Evolutionary conservation across 2,888 invertebrate genomes (phyloP), one percentile per base, ranked within the genome.

Genomic region (Microdon myrmicae): DNA sequence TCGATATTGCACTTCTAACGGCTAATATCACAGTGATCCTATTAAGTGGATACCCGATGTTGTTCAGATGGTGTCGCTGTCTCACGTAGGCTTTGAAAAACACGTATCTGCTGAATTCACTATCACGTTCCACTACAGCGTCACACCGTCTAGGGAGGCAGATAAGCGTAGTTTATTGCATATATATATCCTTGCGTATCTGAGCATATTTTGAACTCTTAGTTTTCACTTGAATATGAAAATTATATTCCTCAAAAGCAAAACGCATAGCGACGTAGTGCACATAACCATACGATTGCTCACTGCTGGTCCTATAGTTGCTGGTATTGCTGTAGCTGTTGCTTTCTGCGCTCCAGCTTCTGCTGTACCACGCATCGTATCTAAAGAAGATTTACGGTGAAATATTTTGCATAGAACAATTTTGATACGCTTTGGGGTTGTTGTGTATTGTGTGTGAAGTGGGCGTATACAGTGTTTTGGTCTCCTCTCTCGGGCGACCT

Each of bases 371-470:
- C 56, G 61, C 45, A n/a, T n/a, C n/a, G n/a, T n/a, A 35, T 35
- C 38, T 45, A 51, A 64, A 45, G 64, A 56, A 64, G 64, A 64
- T 64, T 64, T 58, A 64, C 58, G 64, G 58, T 47, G 44, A 64
- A 58, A 64, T 64, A 58, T 53, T 64, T 58, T 51, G 37, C 58
- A 64, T 56, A 53, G 51, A 43, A 64, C 58, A 58, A 47, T 47
- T 64, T 53, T 58, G 64, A 64, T 64, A 45, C 64, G 56, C 56
- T 58, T 64, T 58, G 58, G n/a, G n/a, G n/a, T n/a, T n/a, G n/a
- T n/a, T n/a, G 58, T 53, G 51, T 47, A 47, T 51, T 47, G 51
- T 56, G 49, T 58, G 51, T 45, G 56, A 64, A 51, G 61, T 51
- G 51, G 58, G 51, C 64, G n/a, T n/a, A n/a, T n/a, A n/a, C n/a